Evolutionary conservation across 2,888 invertebrate species (phyloP).

Genomic region (Hyposoter dolosus): DNA sequence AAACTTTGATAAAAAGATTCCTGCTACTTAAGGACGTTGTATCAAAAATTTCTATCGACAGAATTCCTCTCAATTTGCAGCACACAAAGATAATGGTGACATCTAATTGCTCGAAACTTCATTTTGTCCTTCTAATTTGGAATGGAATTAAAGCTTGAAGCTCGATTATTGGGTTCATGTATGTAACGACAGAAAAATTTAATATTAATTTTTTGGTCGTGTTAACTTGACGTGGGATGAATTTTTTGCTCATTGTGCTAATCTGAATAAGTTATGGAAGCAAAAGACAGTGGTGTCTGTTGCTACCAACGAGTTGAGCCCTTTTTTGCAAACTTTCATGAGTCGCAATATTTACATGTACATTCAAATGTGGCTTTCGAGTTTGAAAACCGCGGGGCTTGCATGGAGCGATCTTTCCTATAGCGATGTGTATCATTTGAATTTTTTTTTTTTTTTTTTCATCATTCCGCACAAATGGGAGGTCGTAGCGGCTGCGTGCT

Average conservation of each 20-base stretch:
- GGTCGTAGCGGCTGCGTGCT: constrained; percentile 12
- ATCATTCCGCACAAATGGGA: neutral
- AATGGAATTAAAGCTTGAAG: neutral
- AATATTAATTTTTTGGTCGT: neutral
- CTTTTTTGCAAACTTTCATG: neutral
- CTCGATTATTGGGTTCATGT: neutral
- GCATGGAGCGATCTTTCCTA: neutral
- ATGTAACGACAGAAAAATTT: neutral
- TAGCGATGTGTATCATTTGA: constrained; percentile 8
- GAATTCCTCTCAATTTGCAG: too few relatives aligned
- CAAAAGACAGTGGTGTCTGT: neutral
- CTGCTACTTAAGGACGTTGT: neutral
- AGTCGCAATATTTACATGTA: neutral
- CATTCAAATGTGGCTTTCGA: constrained; percentile 4
- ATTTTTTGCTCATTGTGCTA: neutral
- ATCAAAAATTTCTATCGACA: too few relatives aligned
- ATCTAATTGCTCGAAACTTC: too few relatives aligned
- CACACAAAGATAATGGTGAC: too few relatives aligned
- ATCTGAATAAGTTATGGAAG: constrained; percentile 1
- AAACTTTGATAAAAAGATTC: neutral
- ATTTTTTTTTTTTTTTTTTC: neutral
- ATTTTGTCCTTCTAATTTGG: neutral
- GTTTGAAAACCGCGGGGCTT: neutral
- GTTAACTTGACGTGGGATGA: neutral
- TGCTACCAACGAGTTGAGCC: neutral